Evolutionary conservation across 2,113 vertebrate genomes (phyloP).

Genomic region (Perognathus longimembris): DNA sequence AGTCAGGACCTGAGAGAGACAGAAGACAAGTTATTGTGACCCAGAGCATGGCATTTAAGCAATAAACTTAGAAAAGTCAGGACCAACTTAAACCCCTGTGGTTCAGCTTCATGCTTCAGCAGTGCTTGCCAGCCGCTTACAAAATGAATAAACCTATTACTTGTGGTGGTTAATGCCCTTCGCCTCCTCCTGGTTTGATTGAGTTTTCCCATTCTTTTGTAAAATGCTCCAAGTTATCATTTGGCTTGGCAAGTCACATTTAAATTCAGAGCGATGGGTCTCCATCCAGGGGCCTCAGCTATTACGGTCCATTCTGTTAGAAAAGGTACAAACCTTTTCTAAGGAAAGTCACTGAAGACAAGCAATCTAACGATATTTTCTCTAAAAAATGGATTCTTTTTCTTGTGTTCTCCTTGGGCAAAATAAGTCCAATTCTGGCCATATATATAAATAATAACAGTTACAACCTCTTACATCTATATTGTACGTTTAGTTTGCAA

Average conservation of each 20-base stretch:
- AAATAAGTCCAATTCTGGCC: slow-evolving; percentile 21
- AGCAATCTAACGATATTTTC: background rate
- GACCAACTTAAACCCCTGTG: background rate
- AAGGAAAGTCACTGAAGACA: slow-evolving; percentile 23
- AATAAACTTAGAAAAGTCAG: slow-evolving; percentile 60
- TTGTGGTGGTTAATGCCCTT: slow-evolving; percentile 26
- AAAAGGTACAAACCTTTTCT: slow-evolving; percentile 22
- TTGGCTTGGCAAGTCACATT: slow-evolving; percentile 57
- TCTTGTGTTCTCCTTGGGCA: background rate
- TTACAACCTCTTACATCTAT: slow-evolving; percentile 16
- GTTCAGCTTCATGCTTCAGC: slow-evolving; percentile 51
- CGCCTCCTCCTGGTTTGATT: slow-evolving; percentile 50
- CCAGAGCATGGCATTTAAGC: slow-evolving; percentile 42
- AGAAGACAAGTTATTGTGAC: slow-evolving; percentile 47
- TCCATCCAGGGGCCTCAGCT: slow-evolving; percentile 32
- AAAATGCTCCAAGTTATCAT: slow-evolving; percentile 39
- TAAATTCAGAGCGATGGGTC: slow-evolving; percentile 33
- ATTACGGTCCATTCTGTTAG: slow-evolving; percentile 33
- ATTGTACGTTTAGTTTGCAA: slow-evolving; percentile 14
- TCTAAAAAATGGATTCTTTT: background rate
- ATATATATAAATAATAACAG: slow-evolving; percentile 6
- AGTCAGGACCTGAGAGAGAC: slow-evolving; percentile 39
- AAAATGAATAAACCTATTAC: slow-evolving; percentile 26
- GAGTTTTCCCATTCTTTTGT: slow-evolving; percentile 26
- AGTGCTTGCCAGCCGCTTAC: background rate